phyloP scores from a whole-genome alignment of 2,888 invertebrate species.

The Aproaerema taeniolella region DNA sequence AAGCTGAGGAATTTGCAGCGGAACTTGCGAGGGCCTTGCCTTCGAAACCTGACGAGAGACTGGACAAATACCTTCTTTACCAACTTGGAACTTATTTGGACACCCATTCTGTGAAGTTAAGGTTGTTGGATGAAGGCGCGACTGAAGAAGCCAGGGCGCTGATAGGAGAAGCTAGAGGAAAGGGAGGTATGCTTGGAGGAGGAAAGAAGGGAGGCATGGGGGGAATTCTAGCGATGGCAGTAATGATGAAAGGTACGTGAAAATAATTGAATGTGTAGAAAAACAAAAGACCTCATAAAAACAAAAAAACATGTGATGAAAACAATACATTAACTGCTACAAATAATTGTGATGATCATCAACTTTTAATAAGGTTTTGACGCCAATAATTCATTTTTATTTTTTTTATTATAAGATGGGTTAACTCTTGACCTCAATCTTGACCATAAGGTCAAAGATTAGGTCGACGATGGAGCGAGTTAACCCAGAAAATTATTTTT shows the following conservation, averaged over 20 bases:
- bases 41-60: slow-evolving; percentile 84
- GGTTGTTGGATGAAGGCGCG: slow-evolving; percentile 80
- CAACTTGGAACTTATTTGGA: slow-evolving; percentile 84
- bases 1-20: slow-evolving; percentile 83
- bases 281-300: no score
- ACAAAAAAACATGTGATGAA: no score
- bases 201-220: slow-evolving; percentile 73
- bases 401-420: no score
- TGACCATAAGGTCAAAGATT: no score
- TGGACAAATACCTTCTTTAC: slow-evolving; percentile 85
- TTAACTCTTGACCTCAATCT: no score
- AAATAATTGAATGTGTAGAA: no score
- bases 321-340: no score
- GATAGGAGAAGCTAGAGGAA: slow-evolving; percentile 71
- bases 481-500: no score
- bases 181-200: slow-evolving; percentile 66
- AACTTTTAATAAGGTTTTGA: no score
- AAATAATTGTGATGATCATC: no score
- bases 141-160: slow-evolving; percentile 77
- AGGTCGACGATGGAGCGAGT: no score
- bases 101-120: slow-evolving; percentile 84
- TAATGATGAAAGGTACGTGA: slow-evolving; percentile 80
- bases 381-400: no score
- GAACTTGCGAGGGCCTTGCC: slow-evolving; percentile 86
- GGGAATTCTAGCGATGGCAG: slow-evolving; percentile 72